phyloP scores from a whole-genome alignment of 2,797 vertebrate genomes.

The Atherinosoma microstoma region DNA sequence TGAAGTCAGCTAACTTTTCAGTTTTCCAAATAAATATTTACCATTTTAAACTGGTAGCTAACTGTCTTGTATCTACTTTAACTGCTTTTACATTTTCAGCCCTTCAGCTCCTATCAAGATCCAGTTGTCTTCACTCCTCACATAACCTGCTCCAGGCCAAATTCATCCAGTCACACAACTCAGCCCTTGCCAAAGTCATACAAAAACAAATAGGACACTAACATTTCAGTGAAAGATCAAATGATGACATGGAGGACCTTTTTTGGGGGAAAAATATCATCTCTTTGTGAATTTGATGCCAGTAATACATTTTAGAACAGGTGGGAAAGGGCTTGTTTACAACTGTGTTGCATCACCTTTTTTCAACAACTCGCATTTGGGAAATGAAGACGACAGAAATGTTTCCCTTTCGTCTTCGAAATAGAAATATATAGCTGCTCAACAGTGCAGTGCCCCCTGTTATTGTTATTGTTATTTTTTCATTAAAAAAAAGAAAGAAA shows the following conservation, averaged over 20 bases:
- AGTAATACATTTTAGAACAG: not conserved
- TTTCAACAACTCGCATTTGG: not conserved
- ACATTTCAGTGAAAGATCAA: not conserved
- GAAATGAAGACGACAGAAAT: not conserved
- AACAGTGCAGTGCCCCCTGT: not conserved
- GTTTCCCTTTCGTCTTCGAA: not conserved
- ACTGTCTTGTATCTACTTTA: not conserved
- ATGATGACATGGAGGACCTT: not conserved
- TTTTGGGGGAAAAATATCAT: not conserved
- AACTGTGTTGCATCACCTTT: not conserved
- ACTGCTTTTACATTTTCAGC: not conserved
- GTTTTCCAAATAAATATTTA: not conserved
- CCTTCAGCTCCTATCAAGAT: conserved; percentile 14
- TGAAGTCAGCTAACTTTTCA: not conserved
- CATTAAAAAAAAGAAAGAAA: too few relatives aligned
- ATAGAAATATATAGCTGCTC: not conserved
- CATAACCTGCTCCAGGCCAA: conserved; percentile 17
- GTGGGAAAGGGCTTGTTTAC: not conserved
- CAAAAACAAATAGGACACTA: not conserved
- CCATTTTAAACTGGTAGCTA: not conserved
- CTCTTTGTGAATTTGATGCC: too few relatives aligned
- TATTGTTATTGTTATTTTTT: too few relatives aligned
- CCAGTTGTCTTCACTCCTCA: conserved; percentile 16
- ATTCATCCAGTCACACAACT: conserved; percentile 11
- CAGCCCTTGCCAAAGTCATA: not conserved